Conservation (phyloP, 2,113 vertebrate species). For the Megaceryle maxima region DNA sequence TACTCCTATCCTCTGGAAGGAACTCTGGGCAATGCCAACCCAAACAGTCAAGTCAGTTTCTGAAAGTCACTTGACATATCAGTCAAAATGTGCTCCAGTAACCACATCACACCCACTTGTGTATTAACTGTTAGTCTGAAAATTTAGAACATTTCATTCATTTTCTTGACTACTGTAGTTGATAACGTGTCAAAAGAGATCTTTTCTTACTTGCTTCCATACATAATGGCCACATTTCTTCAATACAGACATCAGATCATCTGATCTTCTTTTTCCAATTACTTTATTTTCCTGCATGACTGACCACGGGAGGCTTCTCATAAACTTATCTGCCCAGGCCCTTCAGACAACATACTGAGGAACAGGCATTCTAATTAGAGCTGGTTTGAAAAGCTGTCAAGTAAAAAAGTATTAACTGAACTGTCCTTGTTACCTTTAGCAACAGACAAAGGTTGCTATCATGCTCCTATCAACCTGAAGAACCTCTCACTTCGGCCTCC, state of each 20-base stretch:
- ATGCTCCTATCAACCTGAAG: not conserved
- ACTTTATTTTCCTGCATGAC: not conserved
- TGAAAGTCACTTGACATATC: not conserved
- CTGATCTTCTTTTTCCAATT: not conserved
- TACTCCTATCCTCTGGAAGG: not conserved
- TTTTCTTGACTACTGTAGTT: not conserved
- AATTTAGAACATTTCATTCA: not conserved
- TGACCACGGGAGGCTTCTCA: not conserved
- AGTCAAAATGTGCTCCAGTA: not conserved
- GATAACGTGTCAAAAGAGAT: not conserved
- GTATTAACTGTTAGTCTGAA: not conserved
- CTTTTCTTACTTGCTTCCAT: not conserved
- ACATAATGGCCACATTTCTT: not conserved
- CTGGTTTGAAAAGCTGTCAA: not conserved
- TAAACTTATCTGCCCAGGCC: not conserved
- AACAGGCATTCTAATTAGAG: not conserved
- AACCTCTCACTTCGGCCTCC: not conserved
- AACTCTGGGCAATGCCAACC: not conserved
- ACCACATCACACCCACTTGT: not conserved
- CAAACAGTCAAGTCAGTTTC: not conserved
- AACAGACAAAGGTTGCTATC: not conserved
- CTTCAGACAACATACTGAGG: not conserved
- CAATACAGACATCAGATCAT: not conserved
- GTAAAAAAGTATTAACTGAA: not conserved
- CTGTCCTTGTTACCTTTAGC: not conserved